Percentiles rank a stretch among this genome's conserved stretches.
Conservation (phyloP, 2,888 invertebrate genomes). For the Serripes groenlandicus region DNA sequence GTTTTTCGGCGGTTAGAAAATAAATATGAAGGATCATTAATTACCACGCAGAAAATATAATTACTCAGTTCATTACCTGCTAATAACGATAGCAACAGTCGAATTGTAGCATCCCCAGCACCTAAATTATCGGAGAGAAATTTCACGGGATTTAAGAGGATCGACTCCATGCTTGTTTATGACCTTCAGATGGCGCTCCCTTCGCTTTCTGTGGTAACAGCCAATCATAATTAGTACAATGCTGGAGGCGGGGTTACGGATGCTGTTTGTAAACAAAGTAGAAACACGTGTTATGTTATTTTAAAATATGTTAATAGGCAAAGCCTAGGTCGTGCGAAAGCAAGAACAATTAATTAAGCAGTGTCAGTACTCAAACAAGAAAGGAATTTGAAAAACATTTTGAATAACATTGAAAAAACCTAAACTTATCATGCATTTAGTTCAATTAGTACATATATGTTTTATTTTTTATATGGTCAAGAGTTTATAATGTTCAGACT, state of each 20-base stretch:
- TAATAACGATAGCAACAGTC: constrained; percentile 38
- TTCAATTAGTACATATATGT: too few relatives aligned
- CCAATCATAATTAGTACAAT: constrained; percentile 13
- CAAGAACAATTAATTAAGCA: too few relatives aligned
- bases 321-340: too few relatives aligned
- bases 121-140: constrained; percentile 35
- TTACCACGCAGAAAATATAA: background rate
- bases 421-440: too few relatives aligned
- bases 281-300: background rate
- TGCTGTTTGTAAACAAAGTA: constrained; percentile 21
- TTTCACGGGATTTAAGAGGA: constrained; percentile 14
- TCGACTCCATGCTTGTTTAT: constrained; percentile 37
- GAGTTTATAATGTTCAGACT: too few relatives aligned
- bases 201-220: constrained; percentile 2
- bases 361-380: too few relatives aligned
- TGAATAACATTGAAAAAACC: too few relatives aligned
- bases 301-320: too few relatives aligned
- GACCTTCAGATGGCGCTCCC: constrained; percentile 20
- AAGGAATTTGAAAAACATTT: too few relatives aligned
- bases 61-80: constrained; percentile 28
- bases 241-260: constrained; percentile 13
- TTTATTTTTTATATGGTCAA: too few relatives aligned
- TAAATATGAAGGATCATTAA: background rate
- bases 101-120: constrained; percentile 37
- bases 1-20: background rate